Evolutionary conservation across 2,888 invertebrate genomes (phyloP), one percentile per base, ranked within the genome.

Genomic region (Eupithecia inturbata): DNA sequence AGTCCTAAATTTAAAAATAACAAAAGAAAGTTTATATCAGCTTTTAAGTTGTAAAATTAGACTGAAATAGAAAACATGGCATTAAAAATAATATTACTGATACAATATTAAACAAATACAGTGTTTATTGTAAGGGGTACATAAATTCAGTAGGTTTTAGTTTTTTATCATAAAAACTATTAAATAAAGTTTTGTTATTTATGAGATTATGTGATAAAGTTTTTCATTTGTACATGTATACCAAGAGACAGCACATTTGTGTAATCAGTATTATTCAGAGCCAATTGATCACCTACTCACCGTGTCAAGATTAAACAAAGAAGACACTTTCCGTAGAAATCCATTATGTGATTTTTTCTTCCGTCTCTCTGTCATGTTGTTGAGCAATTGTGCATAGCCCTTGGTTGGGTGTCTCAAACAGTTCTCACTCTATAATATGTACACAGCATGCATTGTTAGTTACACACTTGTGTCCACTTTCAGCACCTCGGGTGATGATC

Each of bases 281-380:
- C 82, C 85, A 83, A 81, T 81, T 78, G 74, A 72, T 81, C 77
- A 85, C 89, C 89, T 87, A 94, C 95, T 97, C 95, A 97, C 97
- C 96, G 96, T 96, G 89, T 97, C 97, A 93, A 98, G 96, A 95
- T 97, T 97, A 95, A 97, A 97, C 84, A 97, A 95, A 83, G 97
- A 97, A 84, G 97, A 97, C 84, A 97, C 97, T 95, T 97, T 98
- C 95, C 97, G 97, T 91, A 97, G 97, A 92, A 98, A 97, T 92
- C 97, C 96, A 95, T 95, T 93, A 91, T 94, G 95, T 78, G 93
- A 87, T 88, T 95, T 95, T 95, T 95, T 95, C 93, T 95, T 95
- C 90, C 95, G 90, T 91, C 95, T 91, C 86, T 95, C 95, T 85
- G 95, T 95, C 95, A 95, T 95, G 91, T 91, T 94, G 90, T 81